Evolutionary conservation across 2,888 invertebrate species (phyloP), one percentile per base, ranked within the genome.

Genomic region (Horisme vitalbata): DNA sequence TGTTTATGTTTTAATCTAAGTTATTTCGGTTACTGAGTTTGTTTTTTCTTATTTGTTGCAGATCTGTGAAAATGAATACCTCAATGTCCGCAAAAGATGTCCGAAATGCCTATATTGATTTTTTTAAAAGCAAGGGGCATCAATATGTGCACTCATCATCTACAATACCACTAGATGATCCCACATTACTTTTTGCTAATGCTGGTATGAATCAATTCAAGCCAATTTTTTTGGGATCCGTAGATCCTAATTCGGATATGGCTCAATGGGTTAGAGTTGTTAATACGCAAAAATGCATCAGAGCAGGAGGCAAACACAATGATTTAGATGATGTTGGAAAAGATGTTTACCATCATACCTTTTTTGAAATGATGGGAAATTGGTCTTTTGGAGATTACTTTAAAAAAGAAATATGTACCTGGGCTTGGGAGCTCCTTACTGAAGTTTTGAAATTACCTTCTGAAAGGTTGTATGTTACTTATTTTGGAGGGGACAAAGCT

Each of bases 351-450:
- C 99, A 99, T 91, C 99, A 99, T 71, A 99, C 99, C 2, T 99
- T 99, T 86, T 99, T 99, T 86, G 99, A 99, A 91, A 99, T 99
- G 99, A 92, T 99, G 91, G 99, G 99, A 4, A 99, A 99, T 80
- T 99, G 99, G 99, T 99, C 99, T 0, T 99, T 99, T 90, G 99
- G 99, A n/a, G 99, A 99, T 83, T 99, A 99, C 78, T 99, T 99
- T 80, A 99, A 99, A 92, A 95, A 95, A 83, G 99, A 99, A 89
- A 95, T 98, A 55, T 99, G 99, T 86, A 68, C 93, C 0, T 99
- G 99, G 99, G 97, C 99, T 24, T 99, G 99, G 99, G 97, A 99
- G 79, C 93, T 98, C 60, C 89, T 99, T 45, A 98, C 98, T 1
- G 91, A 93, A 37, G 93, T 93, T 7, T 91, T 94, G 50, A 93